A percentile compares a stretch with the other conserved stretches of the same genome.
These are phyloP conservation scores for Rhynchotus rufescens DNA, from an alignment of 2,797 vertebrate species.

Conservation along the genomic window DNA sequence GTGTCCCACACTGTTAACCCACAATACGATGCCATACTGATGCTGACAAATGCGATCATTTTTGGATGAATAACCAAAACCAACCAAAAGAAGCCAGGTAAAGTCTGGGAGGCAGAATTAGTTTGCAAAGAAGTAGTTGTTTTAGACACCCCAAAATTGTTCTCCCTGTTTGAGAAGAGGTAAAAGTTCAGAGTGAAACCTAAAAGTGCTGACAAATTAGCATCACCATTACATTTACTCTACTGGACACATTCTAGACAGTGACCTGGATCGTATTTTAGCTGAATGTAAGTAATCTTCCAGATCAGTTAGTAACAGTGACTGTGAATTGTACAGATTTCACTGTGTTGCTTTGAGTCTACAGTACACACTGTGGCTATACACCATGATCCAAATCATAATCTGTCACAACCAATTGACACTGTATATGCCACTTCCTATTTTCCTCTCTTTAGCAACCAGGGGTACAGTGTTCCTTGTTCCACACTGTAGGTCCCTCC, in stretches of 20 bases:
- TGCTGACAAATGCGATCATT: not conserved
- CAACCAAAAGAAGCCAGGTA: not conserved
- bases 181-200: not conserved
- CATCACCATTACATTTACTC: not conserved
- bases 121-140: not conserved
- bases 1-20: not conserved
- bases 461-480: not conserved
- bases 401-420: not conserved
- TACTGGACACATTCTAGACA: accelerated
- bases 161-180: not conserved
- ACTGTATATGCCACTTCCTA: not conserved
- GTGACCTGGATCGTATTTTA: not conserved
- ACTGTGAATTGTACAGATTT: not conserved
- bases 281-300: not conserved
- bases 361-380: accelerated
- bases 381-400: not conserved
- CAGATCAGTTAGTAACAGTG: not conserved
- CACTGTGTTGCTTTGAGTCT: not conserved
- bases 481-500: not conserved
- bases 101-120: not conserved
- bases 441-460: not conserved
- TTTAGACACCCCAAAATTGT: not conserved
- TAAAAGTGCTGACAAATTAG: not conserved
- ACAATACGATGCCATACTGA: not conserved
- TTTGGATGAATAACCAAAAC: not conserved